Evolutionary conservation across 2,888 invertebrate species (phyloP), one percentile per base, ranked within the genome.

Genomic region (Drosophila monieri): DNA sequence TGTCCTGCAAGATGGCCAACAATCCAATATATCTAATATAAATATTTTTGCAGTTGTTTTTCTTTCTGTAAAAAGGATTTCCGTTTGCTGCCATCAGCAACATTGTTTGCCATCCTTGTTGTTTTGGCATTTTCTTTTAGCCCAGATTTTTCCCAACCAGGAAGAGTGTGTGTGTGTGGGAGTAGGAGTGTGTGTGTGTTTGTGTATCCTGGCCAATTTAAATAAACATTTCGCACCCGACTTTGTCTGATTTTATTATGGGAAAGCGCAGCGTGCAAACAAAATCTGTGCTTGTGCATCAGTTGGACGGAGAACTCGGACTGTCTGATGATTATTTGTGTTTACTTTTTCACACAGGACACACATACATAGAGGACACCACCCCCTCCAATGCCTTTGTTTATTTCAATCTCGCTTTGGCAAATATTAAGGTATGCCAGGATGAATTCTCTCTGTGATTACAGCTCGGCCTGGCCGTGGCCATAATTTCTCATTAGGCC

Each of bases 401-500:
- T 70, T 47, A 54, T 54, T 59, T 66, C 55, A 60, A 77, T 68
- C 60, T 68, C 48, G 53, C 60, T 43, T 18, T 10, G 43, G 43
- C 43, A 67, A 68, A 68, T 51, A 64, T 27, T 21, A 51, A 62
- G 65, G 62, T 39, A 30, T 35, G 56, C 55, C 57, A 44, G 41
- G 9, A 47, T 35, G 18, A 32, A 51, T 58, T 35, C 51, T 58
- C 23, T 51, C 27, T 51, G 51, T 64, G 71, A 67, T 76, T 66
- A 76, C 67, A 75, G 64, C 86, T 23, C 4, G 18, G 18, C 67
- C 79, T 27, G 32, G 14, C 12, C 39, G 32, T 77, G 74, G 76
- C 79, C 76, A 80, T 89, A 89, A 89, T 90, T 90, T 89, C 89
- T 88, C 89, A 89, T 90, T 89, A 90, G 88, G 85, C 83, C 79